These are phyloP conservation scores for Melanotaenia maccullochi DNA, from an alignment of 2,797 vertebrate species.

Conservation along the genomic window DNA sequence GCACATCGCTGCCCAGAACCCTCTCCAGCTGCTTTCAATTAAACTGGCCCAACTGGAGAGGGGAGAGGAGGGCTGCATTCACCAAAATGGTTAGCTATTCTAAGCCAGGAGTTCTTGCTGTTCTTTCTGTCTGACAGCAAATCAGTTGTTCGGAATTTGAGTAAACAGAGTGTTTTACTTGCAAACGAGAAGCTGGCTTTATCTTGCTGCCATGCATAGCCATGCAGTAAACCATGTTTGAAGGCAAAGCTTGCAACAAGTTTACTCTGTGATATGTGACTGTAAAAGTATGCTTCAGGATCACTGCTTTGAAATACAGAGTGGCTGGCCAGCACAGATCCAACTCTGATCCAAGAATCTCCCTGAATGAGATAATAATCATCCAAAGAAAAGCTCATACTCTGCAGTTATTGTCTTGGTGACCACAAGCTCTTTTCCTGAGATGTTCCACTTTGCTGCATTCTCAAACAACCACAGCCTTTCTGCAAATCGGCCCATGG, in stretches of 20 bases:
- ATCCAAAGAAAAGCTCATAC: slow-evolving; percentile 53
- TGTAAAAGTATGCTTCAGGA: slow-evolving; percentile 28
- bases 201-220: slow-evolving; percentile 37
- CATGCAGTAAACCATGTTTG: slow-evolving; percentile 3
- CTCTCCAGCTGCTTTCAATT: slow-evolving; percentile 79
- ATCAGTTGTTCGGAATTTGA: slow-evolving; percentile 54
- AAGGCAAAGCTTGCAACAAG: slow-evolving; percentile 19
- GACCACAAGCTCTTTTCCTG: slow-evolving; percentile 65
- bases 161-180: slow-evolving; percentile 70
- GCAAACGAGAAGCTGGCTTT: slow-evolving; percentile 23
- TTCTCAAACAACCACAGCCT: slow-evolving; percentile 60
- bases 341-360: slow-evolving; percentile 59
- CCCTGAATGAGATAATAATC: slow-evolving; percentile 66
- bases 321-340: slow-evolving; percentile 24
- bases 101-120: slow-evolving; percentile 60
- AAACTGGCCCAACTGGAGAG: slow-evolving; percentile 58
- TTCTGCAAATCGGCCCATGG: slow-evolving; percentile 41
- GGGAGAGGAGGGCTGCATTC: slow-evolving; percentile 55
- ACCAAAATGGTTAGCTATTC: slow-evolving; percentile 62
- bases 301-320: slow-evolving; percentile 49
- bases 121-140: slow-evolving; percentile 54
- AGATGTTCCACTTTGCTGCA: slow-evolving; percentile 59
- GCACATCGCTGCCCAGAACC: slow-evolving; percentile 68
- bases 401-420: slow-evolving; percentile 67
- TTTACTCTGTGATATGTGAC: slow-evolving; percentile 29